A percentile compares a stretch with the other conserved stretches of the same genome.
Conservation (phyloP, 2,888 invertebrate genomes). For the Pyrrhia umbra region DNA sequence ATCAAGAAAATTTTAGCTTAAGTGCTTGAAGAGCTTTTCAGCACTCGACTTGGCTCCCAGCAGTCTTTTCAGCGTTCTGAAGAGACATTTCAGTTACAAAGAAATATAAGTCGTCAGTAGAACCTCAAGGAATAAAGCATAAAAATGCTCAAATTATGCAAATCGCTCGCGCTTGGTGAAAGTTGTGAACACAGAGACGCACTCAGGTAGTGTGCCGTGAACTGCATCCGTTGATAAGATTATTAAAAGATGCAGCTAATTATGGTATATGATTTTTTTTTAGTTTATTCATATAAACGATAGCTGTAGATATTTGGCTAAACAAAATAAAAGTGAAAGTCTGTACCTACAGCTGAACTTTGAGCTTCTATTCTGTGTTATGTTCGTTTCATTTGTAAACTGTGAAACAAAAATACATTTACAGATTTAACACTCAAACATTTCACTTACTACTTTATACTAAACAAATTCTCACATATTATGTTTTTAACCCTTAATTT, state of each 20-base stretch:
- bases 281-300: no score
- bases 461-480: no score
- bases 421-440: no score
- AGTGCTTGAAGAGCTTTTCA: conserved; percentile 52
- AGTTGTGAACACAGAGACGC: conserved; percentile 65
- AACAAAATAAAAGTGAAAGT: no score
- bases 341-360: no score
- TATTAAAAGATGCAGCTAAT: background rate
- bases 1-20: conserved; percentile 44
- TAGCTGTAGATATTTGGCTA: no score
- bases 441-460: no score
- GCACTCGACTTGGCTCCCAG: conserved; percentile 55
- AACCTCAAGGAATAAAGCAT: conserved; percentile 63
- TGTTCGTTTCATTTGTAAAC: no score
- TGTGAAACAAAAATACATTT: no score
- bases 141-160: conserved; percentile 80
- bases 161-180: conserved; percentile 65
- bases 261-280: no score
- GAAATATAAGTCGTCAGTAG: conserved; percentile 62
- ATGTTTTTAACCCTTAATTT: no score
- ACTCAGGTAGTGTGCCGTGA: conserved; percentile 1
- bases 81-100: conserved; percentile 62
- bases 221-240: background rate
- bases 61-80: conserved; percentile 54
- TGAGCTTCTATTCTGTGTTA: no score